Percentiles rank a stretch among this genome's conserved stretches.
These are phyloP conservation scores for Epirrita christyi DNA, from an alignment of 2,888 invertebrate species.

Conservation along the genomic window DNA sequence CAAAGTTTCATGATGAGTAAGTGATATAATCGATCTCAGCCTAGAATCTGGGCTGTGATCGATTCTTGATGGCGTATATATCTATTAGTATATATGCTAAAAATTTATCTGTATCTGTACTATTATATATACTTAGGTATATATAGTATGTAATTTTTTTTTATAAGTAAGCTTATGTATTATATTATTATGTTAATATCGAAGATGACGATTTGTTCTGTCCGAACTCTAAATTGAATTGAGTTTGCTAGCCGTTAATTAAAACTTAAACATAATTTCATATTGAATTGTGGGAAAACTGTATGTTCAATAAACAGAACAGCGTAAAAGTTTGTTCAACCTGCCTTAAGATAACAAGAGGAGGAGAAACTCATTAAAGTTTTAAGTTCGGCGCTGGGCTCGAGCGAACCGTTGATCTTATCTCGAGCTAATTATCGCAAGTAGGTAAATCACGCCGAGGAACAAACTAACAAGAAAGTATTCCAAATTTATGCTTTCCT, in stretches of 20 bases:
- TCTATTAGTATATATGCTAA: too few species aligned
- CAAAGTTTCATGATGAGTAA: too few species aligned
- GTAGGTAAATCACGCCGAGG: conserved; percentile 41
- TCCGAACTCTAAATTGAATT: conserved; percentile 53
- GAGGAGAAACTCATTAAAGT: conserved; percentile 79
- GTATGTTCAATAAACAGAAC: conserved; percentile 70
- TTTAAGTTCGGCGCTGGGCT: conserved; percentile 64
- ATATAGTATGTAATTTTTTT: too few species aligned
- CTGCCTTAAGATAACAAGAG: conserved; percentile 73
- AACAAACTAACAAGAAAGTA: conserved; percentile 35
- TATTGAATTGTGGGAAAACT: conserved; percentile 61
- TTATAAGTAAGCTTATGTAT: too few species aligned
- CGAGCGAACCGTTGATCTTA: conserved; percentile 63
- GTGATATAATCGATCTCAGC: too few species aligned
- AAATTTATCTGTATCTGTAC: too few species aligned
- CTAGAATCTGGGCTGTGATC: too few species aligned
- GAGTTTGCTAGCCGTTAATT: conserved; percentile 62
- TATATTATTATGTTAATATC: conserved; percentile 26
- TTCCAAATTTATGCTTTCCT: conserved; percentile 21
- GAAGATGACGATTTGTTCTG: conserved; percentile 41
- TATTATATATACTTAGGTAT: too few species aligned
- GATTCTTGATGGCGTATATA: too few species aligned
- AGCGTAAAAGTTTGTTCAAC: conserved; percentile 64
- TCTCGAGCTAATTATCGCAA: conserved; percentile 58
- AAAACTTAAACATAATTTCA: conserved; percentile 68